phyloP scores from a whole-genome alignment of 2,113 vertebrate species.

The Anhinga anhinga region DNA sequence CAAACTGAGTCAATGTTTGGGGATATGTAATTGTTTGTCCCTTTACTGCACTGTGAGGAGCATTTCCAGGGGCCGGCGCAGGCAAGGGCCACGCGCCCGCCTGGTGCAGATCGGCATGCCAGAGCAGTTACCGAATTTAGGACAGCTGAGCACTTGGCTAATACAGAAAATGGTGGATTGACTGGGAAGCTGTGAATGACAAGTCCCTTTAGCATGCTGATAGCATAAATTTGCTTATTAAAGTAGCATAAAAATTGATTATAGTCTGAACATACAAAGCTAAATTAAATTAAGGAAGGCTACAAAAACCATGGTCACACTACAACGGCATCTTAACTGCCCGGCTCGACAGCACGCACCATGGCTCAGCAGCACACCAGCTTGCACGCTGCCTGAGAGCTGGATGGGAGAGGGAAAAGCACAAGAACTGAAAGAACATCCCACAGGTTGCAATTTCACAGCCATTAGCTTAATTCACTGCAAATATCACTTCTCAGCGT shows the following conservation, averaged over 20 bases:
- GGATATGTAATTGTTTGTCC: not conserved
- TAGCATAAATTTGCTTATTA: conserved; percentile 52
- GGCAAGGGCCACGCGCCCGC: not conserved
- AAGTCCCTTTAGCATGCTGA: conserved; percentile 37
- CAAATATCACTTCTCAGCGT: not conserved
- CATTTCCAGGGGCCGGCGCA: not conserved
- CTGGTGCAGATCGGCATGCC: rapidly evolving
- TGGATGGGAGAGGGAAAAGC: rapidly evolving
- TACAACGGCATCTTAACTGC: not conserved
- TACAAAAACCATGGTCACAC: not conserved
- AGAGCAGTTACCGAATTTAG: not conserved
- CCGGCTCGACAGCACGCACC: not conserved
- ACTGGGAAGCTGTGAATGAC: conserved; percentile 23
- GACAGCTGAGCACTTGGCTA: conserved; percentile 1
- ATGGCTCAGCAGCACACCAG: not conserved
- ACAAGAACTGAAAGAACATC: not conserved
- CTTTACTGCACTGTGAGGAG: not conserved
- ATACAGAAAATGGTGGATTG: not conserved
- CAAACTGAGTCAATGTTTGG: not conserved
- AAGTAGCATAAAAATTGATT: conserved; percentile 63
- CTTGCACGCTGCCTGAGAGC: not conserved
- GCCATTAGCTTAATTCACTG: not conserved
- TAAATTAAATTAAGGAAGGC: conserved; percentile 49
- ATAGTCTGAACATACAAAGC: conserved; percentile 42
- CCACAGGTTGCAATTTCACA: not conserved